These are phyloP conservation scores for Neodiprion fabricii DNA, from an alignment of 1,140 invertebrate species.

Conservation along the genomic window DNA sequence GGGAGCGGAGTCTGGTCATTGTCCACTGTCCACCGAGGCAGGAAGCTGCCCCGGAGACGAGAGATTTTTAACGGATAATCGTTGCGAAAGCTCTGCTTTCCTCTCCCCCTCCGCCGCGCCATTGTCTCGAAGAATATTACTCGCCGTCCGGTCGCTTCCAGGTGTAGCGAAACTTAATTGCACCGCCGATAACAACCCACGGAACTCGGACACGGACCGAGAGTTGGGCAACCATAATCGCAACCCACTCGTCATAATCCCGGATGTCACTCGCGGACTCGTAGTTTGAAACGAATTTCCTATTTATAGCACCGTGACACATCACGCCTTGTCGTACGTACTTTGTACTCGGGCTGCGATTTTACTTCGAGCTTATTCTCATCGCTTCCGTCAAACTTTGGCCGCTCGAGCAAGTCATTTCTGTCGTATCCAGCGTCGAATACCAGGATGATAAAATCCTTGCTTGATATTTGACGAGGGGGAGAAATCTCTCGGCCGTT, in stretches of 20 bases:
- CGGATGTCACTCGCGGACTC: not conserved
- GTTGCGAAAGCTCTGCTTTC: not conserved
- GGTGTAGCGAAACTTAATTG: not conserved
- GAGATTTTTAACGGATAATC: constrained; percentile 44
- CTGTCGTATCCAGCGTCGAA: no score
- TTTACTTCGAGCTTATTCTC: no score
- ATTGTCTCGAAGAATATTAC: not conserved
- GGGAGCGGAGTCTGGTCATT: constrained; percentile 38
- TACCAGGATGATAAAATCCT: no score
- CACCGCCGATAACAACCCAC: not conserved
- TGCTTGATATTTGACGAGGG: no score
- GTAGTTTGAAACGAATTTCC: not conserved
- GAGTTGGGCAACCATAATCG: not conserved
- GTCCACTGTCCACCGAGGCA: constrained; percentile 40
- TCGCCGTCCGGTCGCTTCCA: not conserved
- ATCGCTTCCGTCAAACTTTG: no score
- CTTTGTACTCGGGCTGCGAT: no score
- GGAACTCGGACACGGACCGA: not conserved
- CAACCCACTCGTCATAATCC: not conserved
- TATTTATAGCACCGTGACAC: no score
- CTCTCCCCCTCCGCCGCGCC: not conserved
- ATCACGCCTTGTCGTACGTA: no score
- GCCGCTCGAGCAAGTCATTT: no score
- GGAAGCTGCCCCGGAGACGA: constrained; percentile 23
- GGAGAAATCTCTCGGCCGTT: not conserved